Conservation (phyloP, 2,113 vertebrate species). For the Corydoras sp. region DNA sequence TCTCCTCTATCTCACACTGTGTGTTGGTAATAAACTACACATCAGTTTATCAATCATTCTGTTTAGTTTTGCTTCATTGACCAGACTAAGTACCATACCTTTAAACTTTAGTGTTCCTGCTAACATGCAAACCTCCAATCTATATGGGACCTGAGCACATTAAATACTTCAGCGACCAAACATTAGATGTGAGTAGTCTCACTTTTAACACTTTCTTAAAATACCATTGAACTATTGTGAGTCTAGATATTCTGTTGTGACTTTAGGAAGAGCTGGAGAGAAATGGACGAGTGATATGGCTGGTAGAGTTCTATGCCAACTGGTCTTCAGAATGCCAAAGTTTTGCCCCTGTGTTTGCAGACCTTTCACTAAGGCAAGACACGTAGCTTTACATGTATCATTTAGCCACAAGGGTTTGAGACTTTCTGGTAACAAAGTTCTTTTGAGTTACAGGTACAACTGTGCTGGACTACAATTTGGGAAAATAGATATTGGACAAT, state of each 20-base stretch:
- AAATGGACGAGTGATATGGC: conserved; percentile 82
- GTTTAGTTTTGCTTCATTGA: too few relatives aligned
- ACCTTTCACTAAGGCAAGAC: conserved; percentile 86
- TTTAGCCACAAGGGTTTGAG: background rate
- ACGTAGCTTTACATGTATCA: background rate
- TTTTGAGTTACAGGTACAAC: conserved; percentile 72
- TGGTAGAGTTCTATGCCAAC: conserved; percentile 93
- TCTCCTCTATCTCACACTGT: conserved; percentile 81
- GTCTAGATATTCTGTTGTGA: background rate
- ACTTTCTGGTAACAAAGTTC: too few relatives aligned
- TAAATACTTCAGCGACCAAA: conserved; percentile 92
- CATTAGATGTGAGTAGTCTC: conserved; percentile 81
- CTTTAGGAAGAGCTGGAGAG: conserved; percentile 81
- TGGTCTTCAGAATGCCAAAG: conserved; percentile 94
- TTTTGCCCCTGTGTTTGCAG: conserved; percentile 84
- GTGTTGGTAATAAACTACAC: conserved; percentile 72
- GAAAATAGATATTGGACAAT: conserved; percentile 89
- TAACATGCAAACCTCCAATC: conserved; percentile 89
- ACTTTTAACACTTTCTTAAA: too few relatives aligned
- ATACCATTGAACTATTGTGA: background rate
- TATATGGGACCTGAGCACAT: conserved; percentile 95
- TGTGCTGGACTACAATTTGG: conserved; percentile 84
- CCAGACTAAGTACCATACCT: background rate
- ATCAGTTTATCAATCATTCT: too few relatives aligned
- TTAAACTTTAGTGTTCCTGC: conserved; percentile 76